Conservation (phyloP, 1,140 invertebrate genomes). For the Pseudachorutes palmiensis region DNA sequence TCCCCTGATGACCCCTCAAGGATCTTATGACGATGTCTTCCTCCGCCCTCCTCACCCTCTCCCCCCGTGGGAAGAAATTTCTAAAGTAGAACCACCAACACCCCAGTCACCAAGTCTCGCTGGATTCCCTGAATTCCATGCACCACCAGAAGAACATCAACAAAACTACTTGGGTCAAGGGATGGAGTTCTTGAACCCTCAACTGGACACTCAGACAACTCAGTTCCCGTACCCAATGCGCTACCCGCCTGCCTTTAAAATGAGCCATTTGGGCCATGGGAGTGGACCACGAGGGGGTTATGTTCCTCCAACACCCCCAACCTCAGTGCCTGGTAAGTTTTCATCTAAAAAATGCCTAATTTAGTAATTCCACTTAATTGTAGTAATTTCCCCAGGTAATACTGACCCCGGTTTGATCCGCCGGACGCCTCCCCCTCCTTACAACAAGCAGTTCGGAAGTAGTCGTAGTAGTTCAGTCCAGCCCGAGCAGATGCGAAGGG, state of each 20-base stretch:
- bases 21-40: slow-evolving; percentile 62
- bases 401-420: slow-evolving; percentile 42
- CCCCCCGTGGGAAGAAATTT: slow-evolving; percentile 78
- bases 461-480: slow-evolving; percentile 41
- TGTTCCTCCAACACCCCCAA: slow-evolving; percentile 41
- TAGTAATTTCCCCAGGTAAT: slow-evolving; percentile 45
- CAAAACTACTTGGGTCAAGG: slow-evolving; percentile 9
- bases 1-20: not conserved
- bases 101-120: not conserved
- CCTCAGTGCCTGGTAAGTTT: slow-evolving; percentile 39
- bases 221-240: slow-evolving; percentile 27
- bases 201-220: slow-evolving; percentile 1
- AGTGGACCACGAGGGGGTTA: slow-evolving; percentile 18
- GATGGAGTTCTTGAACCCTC: slow-evolving; percentile 13
- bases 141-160: not conserved
- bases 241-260: slow-evolving; percentile 35
- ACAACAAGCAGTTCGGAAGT: slow-evolving; percentile 19
- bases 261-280: slow-evolving; percentile 8
- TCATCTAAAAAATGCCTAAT: slow-evolving; percentile 55
- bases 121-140: slow-evolving; percentile 19
- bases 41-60: slow-evolving; percentile 46
- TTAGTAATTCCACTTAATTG: slow-evolving; percentile 59
- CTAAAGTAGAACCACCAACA: slow-evolving; percentile 58
- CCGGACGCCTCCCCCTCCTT: slow-evolving; percentile 29
- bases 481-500: not conserved